phyloP scores from a whole-genome alignment of 2,113 vertebrate species.

The Xenus cinereus region DNA sequence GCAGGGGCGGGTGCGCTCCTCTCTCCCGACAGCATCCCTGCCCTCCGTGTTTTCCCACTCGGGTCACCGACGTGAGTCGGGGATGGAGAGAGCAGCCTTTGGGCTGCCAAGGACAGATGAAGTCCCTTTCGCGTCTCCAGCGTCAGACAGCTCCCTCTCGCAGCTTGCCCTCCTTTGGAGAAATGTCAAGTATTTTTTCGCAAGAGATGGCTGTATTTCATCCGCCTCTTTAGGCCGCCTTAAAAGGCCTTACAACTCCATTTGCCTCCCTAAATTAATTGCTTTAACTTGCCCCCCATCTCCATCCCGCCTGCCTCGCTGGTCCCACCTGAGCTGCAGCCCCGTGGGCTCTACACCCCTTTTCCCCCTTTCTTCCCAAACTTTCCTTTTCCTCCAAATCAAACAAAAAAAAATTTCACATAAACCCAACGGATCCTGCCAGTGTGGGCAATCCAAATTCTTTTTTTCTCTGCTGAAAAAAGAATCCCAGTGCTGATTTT shows the following conservation, averaged over 20 bases:
- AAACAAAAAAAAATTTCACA: neutral
- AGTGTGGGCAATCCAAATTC: neutral
- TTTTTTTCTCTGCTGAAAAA: neutral
- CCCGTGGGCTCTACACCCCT: accelerated
- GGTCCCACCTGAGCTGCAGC: neutral
- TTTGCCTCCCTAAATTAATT: neutral
- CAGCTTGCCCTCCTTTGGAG: neutral
- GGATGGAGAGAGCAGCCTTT: neutral
- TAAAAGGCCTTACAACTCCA: neutral
- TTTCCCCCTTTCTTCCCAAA: neutral
- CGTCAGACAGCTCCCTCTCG: neutral
- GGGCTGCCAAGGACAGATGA: neutral
- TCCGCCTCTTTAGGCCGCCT: neutral
- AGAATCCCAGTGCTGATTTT: neutral
- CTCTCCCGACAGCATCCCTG: neutral
- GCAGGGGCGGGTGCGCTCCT: neutral
- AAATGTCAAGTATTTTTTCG: neutral
- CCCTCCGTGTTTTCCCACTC: neutral
- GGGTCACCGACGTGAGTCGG: neutral
- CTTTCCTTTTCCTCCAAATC: neutral
- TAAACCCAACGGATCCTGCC: neutral
- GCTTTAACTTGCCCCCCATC: neutral
- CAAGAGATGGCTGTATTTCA: neutral
- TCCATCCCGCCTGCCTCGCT: neutral
- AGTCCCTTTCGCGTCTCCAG: neutral